phyloP scores from a whole-genome alignment of 2,797 vertebrate genomes.

The Enteromius afrohamiltoni region DNA sequence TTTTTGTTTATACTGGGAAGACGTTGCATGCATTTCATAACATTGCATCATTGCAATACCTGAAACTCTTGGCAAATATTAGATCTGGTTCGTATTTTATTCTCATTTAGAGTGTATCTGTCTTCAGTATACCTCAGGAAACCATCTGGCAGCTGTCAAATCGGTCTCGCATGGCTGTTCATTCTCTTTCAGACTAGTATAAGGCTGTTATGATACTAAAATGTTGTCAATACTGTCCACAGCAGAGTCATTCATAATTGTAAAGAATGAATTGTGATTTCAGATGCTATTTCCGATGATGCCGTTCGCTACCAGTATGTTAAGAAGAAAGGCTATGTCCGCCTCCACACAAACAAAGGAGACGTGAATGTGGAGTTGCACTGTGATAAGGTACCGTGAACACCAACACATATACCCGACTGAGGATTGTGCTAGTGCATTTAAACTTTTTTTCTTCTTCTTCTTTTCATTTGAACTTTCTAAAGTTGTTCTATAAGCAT shows the following conservation, averaged over 20 bases:
- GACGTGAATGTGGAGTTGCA: constrained; percentile 93
- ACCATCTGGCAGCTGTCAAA: constrained; percentile 5
- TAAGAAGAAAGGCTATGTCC: constrained; percentile 96
- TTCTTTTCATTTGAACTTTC: no score
- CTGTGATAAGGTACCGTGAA: constrained; percentile 87
- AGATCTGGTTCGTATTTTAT: background rate
- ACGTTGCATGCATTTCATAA: constrained; percentile 22
- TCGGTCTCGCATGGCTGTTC: background rate
- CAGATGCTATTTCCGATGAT: constrained; percentile 92
- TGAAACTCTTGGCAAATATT: constrained; percentile 18
- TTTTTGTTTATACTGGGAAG: constrained; percentile 18
- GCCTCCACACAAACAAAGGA: constrained; percentile 92
- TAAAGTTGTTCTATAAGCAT: background rate
- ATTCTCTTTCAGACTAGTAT: background rate
- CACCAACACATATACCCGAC: background rate
- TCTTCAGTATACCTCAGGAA: constrained; percentile 2
- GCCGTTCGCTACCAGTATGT: constrained; percentile 90
- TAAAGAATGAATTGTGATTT: constrained; percentile 24
- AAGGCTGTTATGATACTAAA: background rate
- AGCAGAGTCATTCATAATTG: constrained; percentile 2
- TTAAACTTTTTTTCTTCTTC: background rate
- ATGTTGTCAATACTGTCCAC: background rate
- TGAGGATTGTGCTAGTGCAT: no score
- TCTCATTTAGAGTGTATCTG: background rate
- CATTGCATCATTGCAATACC: constrained; percentile 33